Base-by-base conservation (phyloP, 1,140 invertebrate genomes). In the Sweltsa coloradensis region DNA sequence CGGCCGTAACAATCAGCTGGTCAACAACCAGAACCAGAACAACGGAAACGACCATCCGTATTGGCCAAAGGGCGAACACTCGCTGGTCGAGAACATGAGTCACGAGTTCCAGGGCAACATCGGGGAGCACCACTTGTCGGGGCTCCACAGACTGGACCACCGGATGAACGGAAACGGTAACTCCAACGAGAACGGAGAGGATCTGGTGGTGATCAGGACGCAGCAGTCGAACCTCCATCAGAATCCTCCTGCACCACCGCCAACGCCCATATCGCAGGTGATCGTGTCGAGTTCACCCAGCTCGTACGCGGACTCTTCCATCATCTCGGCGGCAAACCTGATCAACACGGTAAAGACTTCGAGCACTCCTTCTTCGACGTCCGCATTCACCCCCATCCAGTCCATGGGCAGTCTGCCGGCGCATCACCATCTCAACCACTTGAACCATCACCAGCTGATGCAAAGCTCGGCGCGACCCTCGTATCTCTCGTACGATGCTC, bases 401-500 rank as follows among this genome's bases (percentile, higher is more conserved):
- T 79, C 85, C 23, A 81, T 83, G 71, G 75, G 79, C 19, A 46
- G 50, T 11, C 14, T 47, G 37, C 47, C 25, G 18, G 47, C 29
- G 9, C 47, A 41, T n/a, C 50, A 51, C 40, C 79, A 84, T 56
- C 58, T 83, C 42, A 78, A 84, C 57, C 74, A 81, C 22, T 62
- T 83, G 49, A 76, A 81, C 51, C 81, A 85, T 54, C 73, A 70
- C 4, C 69, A 71, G 45, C 29, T 47, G 39, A 31, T 31, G 19
- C 41, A 41, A 26, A 37, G 56, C 66, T 69, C 46, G 21, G 73
- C 83, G 52, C 69, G 85, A 57, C 80, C 83, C 6, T 53, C 67
- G 45, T 96, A 95, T 71, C 78, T 95, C 56, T 71, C 76, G 24
- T 96, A 96, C 68, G 92, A 96, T 59, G 87, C 90, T 19, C 79